Evolutionary conservation across 2,888 invertebrate species (phyloP).

Genomic region (Athalia cordata): DNA sequence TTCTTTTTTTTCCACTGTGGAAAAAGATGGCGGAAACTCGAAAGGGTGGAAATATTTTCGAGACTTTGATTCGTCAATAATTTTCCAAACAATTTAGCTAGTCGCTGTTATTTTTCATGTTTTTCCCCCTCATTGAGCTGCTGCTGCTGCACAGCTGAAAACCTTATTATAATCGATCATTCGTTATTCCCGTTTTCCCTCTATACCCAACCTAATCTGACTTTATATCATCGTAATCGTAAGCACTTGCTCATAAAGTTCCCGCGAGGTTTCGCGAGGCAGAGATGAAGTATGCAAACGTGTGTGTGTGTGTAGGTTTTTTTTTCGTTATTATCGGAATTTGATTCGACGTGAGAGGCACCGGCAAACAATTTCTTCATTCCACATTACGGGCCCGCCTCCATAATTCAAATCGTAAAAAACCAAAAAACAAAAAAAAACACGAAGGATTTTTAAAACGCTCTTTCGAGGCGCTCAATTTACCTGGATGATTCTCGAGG

Average conservation of each 20-base stretch:
- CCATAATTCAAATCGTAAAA: background rate
- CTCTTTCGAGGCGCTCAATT: constrained; percentile 29
- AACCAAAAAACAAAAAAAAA: background rate
- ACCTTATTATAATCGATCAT: constrained; percentile 18
- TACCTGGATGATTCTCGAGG: constrained; percentile 25
- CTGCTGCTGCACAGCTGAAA: background rate
- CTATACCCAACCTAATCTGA: background rate
- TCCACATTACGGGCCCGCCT: constrained; percentile 17
- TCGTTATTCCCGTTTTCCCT: background rate
- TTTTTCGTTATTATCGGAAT: constrained; percentile 27
- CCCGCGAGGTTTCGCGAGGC: background rate
- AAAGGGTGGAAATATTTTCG: too few relatives aligned
- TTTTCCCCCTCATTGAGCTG: background rate
- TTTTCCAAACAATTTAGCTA: too few relatives aligned
- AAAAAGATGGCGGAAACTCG: too few relatives aligned
- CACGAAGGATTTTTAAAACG: constrained; percentile 16
- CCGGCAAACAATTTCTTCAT: constrained; percentile 31
- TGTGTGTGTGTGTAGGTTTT: background rate
- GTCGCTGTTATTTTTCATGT: too few relatives aligned
- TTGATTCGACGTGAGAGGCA: constrained; percentile 30
- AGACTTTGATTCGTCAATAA: too few relatives aligned
- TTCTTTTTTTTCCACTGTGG: too few relatives aligned
- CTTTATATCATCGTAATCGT: background rate
- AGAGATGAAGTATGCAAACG: background rate
- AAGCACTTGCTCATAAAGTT: constrained; percentile 20